Evolutionary conservation across 2,797 vertebrate species (phyloP).

Genomic region (Ctenopoma multispine): DNA sequence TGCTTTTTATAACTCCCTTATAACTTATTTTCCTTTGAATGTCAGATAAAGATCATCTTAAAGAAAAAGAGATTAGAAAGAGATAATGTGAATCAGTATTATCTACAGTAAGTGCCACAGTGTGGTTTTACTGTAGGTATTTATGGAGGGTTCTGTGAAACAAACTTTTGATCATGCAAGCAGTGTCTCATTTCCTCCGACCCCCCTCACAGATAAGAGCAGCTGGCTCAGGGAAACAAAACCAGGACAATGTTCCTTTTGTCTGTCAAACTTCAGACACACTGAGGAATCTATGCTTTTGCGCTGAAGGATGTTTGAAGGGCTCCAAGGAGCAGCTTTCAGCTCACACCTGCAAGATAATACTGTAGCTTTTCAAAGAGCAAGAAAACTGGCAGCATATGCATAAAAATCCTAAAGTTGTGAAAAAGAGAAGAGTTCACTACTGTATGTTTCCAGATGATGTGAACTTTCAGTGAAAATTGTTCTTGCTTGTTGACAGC

Average conservation of each 20-base stretch:
- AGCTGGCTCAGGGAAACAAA: constrained; percentile 50
- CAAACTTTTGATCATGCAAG: constrained; percentile 43
- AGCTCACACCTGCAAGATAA: background rate
- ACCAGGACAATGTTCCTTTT: constrained; percentile 63
- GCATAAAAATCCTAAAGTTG: background rate
- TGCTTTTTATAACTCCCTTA: background rate
- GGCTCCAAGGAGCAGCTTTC: background rate
- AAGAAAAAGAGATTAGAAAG: constrained; percentile 21
- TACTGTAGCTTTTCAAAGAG: background rate
- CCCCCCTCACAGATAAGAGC: constrained; percentile 49
- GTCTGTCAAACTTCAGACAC: constrained; percentile 33
- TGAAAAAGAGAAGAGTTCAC: too few species aligned
- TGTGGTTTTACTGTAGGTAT: constrained; percentile 30
- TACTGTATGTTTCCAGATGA: too few species aligned
- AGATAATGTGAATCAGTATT: constrained; percentile 37
- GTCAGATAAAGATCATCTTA: constrained; percentile 21
- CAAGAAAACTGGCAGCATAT: background rate
- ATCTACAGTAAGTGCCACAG: constrained; percentile 13
- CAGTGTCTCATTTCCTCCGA: constrained; percentile 54
- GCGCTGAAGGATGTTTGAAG: background rate
- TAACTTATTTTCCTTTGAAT: background rate
- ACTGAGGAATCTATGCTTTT: constrained; percentile 24
- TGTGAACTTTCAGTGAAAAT: too few species aligned
- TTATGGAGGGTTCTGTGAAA: constrained; percentile 43
- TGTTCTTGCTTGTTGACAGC: too few species aligned